Evolutionary conservation across 1,140 invertebrate genomes (phyloP), one percentile per base, ranked within the genome.

Genomic region (Drosophila micromelanica): DNA sequence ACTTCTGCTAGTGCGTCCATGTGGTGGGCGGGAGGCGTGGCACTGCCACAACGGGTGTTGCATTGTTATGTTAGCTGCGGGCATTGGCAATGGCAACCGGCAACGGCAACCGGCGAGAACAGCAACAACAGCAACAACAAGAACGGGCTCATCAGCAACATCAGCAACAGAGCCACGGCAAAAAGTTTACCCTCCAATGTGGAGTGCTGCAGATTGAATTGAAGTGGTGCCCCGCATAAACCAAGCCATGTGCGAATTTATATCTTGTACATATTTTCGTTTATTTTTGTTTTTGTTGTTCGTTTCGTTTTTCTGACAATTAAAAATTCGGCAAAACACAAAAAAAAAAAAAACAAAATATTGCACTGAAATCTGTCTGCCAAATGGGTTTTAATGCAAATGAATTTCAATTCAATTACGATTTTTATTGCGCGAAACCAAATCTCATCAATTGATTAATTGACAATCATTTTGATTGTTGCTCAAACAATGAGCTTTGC

Each of bases 41-140:
- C 23, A 40, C 32, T 42, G 11, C 30, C 49, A 13, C 48, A 57
- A 7, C 8, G 40, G 15, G 55, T 35, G 37, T 46, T 60, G 63
- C 55, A 73, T 73, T 73, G 64, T 73, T 69, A 56, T 73, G 35
- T 37, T 55, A 46, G 56, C 56, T 60, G 46, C 45, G 52, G 54
- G 45, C 61, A 64, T 56, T 48, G 62, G 52, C 54, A 71, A 30
- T 43, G 30, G 27, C 48, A 30, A 13, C 27, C 20, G 54, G 45
- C 61, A 64, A 49, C 38, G 62, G 45, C 54, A 64, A 30, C 43
- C 48, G n/a, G 13, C 27, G 27, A 7, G 30, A 56, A 12, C 20
- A 6, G 27, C 27, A 27, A 30, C 2, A 30, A 15, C 32, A 49
- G 20, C 61, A 65, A 30, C 15, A 48, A 48, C 17, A 23, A 40